Evolutionary conservation across 2,888 invertebrate species (phyloP).

Genomic region (Tribolium freemani): DNA sequence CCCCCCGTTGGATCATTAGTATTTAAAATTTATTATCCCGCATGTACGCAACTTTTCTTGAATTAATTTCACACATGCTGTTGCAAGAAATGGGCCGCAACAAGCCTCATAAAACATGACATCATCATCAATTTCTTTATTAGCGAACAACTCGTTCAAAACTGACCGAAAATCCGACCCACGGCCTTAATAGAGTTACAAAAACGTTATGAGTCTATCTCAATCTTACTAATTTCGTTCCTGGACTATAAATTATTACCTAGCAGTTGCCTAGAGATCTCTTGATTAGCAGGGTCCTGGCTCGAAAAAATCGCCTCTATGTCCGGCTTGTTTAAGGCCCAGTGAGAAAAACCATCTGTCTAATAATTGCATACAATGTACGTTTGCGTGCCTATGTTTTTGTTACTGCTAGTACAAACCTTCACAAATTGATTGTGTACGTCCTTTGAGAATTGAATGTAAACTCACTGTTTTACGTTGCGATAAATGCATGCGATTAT

Average conservation of each 20-base stretch:
- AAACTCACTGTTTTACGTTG: slow-evolving; percentile 57
- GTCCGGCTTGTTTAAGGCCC: background rate
- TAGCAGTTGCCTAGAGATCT: slow-evolving; percentile 50
- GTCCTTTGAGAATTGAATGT: slow-evolving; percentile 56
- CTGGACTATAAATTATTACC: slow-evolving; percentile 53
- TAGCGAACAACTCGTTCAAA: background rate
- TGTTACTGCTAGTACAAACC: slow-evolving; percentile 50
- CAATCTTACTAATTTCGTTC: slow-evolving; percentile 44
- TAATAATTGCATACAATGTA: slow-evolving; percentile 33
- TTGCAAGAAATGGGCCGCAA: slow-evolving; percentile 12
- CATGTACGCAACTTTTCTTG: background rate
- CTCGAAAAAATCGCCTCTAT: slow-evolving; percentile 21
- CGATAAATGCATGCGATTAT: slow-evolving; percentile 58
- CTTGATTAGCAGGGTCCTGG: slow-evolving; percentile 50
- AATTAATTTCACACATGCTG: background rate
- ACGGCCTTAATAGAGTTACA: slow-evolving; percentile 40
- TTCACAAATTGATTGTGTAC: slow-evolving; percentile 57
- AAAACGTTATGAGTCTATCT: slow-evolving; percentile 45
- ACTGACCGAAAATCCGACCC: background rate
- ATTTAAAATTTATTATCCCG: background rate
- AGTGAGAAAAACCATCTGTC: slow-evolving; percentile 38
- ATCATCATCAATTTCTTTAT: slow-evolving; percentile 37
- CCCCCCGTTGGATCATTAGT: slow-evolving; percentile 4
- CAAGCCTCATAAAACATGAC: slow-evolving; percentile 14
- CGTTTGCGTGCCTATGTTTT: slow-evolving; percentile 49